phyloP scores from a whole-genome alignment of 2,113 vertebrate species.

The Nicator chloris region DNA sequence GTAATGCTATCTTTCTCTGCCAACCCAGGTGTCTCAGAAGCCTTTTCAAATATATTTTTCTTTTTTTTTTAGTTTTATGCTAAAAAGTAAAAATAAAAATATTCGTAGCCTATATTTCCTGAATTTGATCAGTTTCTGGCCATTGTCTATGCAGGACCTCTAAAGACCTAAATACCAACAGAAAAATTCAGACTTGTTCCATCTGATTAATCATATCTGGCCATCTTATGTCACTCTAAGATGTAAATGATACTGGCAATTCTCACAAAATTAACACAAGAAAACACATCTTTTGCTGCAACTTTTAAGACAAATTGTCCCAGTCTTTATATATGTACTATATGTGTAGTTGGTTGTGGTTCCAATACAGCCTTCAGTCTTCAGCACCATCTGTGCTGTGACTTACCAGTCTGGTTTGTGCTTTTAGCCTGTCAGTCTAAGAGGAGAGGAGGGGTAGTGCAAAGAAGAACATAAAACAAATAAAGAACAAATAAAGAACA shows the following conservation, averaged over 20 bases:
- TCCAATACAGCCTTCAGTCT: neutral
- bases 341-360: neutral
- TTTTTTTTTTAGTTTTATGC: neutral
- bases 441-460: neutral
- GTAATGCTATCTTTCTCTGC: neutral
- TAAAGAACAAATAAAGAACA: too few species aligned
- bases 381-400: neutral
- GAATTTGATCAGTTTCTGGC: neutral
- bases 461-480: too few species aligned
- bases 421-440: neutral
- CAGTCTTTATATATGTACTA: neutral
- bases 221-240: neutral
- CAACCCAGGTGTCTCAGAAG: neutral
- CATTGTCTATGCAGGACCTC: neutral
- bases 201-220: neutral
- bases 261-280: neutral
- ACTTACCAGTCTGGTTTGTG: neutral
- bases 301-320: neutral
- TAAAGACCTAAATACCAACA: neutral
- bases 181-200: neutral
- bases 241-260: neutral
- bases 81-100: neutral
- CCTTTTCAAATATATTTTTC: neutral
- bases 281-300: neutral
- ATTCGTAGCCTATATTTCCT: neutral